Evolutionary conservation across 2,797 vertebrate species (phyloP).

Genomic region (Trematomus bernacchii): DNA sequence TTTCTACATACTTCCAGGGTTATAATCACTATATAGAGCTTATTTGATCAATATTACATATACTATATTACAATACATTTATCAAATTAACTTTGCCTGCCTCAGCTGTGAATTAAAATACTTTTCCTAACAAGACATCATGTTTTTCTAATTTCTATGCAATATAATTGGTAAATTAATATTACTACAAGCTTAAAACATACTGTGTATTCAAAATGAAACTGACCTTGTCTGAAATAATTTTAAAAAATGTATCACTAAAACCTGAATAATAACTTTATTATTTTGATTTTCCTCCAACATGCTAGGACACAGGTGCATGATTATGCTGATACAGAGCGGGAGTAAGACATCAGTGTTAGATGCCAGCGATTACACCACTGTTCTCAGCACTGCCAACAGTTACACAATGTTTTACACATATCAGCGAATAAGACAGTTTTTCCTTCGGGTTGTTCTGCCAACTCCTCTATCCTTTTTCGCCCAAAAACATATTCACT

Average conservation of each 20-base stretch:
- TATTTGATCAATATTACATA: neutral
- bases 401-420: slow-evolving; percentile 64
- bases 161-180: neutral
- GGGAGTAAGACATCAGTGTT: slow-evolving; percentile 58
- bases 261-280: slow-evolving; percentile 16
- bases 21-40: slow-evolving; percentile 8
- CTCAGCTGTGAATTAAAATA: neutral
- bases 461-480: slow-evolving; percentile 34
- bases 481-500: slow-evolving; percentile 21
- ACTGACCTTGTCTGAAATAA: slow-evolving; percentile 5
- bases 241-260: neutral
- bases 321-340: slow-evolving; percentile 43
- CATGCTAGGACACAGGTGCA: slow-evolving; percentile 62
- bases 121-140: neutral
- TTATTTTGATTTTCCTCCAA: slow-evolving; percentile 50
- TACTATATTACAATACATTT: no score
- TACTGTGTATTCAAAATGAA: neutral
- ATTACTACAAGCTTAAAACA: neutral
- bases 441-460: slow-evolving; percentile 29
- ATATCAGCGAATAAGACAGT: slow-evolving; percentile 40
- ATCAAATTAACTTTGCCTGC: neutral
- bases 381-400: slow-evolving; percentile 45
- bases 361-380: slow-evolving; percentile 67
- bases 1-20: neutral
- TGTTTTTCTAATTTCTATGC: neutral